These are phyloP conservation scores for Calameuta idolon DNA, from an alignment of 2,888 invertebrate species.

Conservation along the genomic window DNA sequence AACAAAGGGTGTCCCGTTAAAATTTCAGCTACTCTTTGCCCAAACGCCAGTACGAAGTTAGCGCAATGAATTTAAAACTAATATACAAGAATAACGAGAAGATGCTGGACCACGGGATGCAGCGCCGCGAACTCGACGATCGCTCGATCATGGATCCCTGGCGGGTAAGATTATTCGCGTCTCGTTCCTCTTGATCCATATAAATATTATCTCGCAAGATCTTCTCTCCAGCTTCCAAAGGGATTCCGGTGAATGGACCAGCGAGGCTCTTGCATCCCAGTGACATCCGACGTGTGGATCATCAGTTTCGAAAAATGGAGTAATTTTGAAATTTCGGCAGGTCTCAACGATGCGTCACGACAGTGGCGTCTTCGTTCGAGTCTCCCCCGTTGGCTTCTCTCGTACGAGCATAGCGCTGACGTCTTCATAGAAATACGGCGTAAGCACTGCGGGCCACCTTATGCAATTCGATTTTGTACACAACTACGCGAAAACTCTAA, in stretches of 20 bases:
- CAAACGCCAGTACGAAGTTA: constrained; percentile 25
- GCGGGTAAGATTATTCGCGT: no score
- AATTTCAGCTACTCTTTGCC: constrained; percentile 14
- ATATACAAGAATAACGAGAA: constrained; percentile 37
- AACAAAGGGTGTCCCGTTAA: constrained; percentile 46
- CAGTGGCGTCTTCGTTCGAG: neutral
- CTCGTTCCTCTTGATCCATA: no score
- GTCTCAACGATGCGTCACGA: neutral
- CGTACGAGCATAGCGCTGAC: neutral
- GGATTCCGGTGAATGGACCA: no score
- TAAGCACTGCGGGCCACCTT: constrained; percentile 49
- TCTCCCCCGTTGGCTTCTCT: neutral
- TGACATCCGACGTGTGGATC: no score
- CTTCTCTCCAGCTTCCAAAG: no score
- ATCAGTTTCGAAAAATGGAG: no score
- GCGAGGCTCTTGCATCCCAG: no score
- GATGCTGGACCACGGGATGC: constrained; percentile 27
- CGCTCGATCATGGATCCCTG: neutral
- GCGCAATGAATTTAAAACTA: constrained; percentile 30
- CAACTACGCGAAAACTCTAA: constrained; percentile 27
- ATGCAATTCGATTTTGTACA: constrained; percentile 48
- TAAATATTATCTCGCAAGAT: no score
- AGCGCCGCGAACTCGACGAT: neutral
- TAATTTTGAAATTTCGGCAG: no score
- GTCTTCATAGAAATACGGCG: constrained; percentile 22